Percentiles rank a stretch among this genome's conserved stretches.
These are phyloP conservation scores for Lissocephala sabroskyi DNA, from an alignment of 2,888 invertebrate species.

Conservation along the genomic window DNA sequence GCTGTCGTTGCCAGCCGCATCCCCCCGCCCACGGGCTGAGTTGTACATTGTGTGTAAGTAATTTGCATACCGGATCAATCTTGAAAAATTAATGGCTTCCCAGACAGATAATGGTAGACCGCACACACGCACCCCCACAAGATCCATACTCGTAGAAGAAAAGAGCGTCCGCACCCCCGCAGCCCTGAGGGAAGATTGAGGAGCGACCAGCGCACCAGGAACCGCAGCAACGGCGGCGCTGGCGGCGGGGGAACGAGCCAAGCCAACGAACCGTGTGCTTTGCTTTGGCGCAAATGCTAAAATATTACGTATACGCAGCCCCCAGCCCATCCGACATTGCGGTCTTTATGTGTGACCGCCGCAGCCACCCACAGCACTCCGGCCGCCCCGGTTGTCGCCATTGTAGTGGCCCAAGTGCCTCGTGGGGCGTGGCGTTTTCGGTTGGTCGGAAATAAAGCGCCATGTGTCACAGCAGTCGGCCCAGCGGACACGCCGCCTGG, in stretches of 20 bases:
- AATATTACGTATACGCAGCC: slow-evolving; percentile 63
- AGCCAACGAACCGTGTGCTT: slow-evolving; percentile 43
- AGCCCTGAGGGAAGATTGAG: too few species aligned
- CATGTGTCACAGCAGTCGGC: slow-evolving; percentile 41
- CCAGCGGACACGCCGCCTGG: slow-evolving; percentile 4
- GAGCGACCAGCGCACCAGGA: slow-evolving; percentile 7
- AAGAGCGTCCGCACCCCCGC: too few species aligned
- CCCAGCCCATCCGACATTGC: not conserved
- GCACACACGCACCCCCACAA: slow-evolving; percentile 34
- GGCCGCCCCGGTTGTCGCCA: slow-evolving; percentile 15
- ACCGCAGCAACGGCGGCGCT: slow-evolving; percentile 13
- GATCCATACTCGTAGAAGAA: slow-evolving; percentile 18
- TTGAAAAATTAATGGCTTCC: slow-evolving; percentile 70
- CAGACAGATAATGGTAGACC: slow-evolving; percentile 67
- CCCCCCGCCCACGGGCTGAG: slow-evolving; percentile 6
- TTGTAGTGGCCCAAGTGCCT: not conserved
- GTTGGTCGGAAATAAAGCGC: slow-evolving; percentile 45
- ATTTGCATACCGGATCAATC: slow-evolving; percentile 71
- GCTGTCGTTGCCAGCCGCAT: slow-evolving; percentile 35
- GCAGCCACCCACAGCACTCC: too few species aligned
- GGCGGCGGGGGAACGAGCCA: slow-evolving; percentile 9
- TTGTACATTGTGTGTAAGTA: slow-evolving; percentile 58
- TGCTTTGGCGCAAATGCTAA: slow-evolving; percentile 43
- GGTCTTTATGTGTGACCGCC: slow-evolving; percentile 18
- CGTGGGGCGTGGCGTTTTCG: slow-evolving; percentile 26